Base-by-base conservation (phyloP, 2,113 vertebrate species). In the Malurus melanocephalus region DNA sequence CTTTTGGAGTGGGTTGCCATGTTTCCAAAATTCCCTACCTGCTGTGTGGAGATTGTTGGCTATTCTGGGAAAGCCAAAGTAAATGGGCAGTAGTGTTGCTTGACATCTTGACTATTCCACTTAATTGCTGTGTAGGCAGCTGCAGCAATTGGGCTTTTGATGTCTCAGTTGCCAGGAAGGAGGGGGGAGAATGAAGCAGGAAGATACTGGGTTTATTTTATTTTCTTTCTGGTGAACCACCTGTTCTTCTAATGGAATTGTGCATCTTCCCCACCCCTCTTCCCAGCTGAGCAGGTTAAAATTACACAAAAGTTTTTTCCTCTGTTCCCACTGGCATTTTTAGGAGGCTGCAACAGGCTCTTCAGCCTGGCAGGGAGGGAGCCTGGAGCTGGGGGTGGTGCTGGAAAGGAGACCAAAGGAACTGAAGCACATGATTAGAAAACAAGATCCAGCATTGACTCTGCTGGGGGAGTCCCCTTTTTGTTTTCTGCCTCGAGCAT, bases 111-210 rank as follows among this genome's bases (percentile, higher is more conserved):
- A 55, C 83, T 89, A 10, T 77, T 92, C 14, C 13, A 12, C 30
- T 89, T 91, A 94, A 87, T 93, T 87, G 85, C 89, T 91, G 72
- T 64, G 79, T 93, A 62, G 94, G 89, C 91, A 89, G 89, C 79
- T 74, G 75, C 81, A 86, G 94, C 80, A 72, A 16, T 53, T 86
- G 88, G 38, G 55, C 46, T 94, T 92, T 86, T 86, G 89, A 68
- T 91, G 60, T n/a, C 48, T 80, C 45, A n/a, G 65, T 73, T 87
- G 48, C 56, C 91, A 80, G 82, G 89, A 89, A 51, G 72, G 66
- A 80, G 56, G 9, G 2, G 56, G 32, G 33, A 59, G 38, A 66
- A 82, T 0, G 59, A 48, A 73, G 83, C 66, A 87, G 55, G 43
- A 55, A 80, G 81, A 59, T 69, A 9, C 4, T 77, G 38, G 12